Evolutionary conservation across 1,140 invertebrate genomes (phyloP).

Genomic region (Drosophila rufa): DNA sequence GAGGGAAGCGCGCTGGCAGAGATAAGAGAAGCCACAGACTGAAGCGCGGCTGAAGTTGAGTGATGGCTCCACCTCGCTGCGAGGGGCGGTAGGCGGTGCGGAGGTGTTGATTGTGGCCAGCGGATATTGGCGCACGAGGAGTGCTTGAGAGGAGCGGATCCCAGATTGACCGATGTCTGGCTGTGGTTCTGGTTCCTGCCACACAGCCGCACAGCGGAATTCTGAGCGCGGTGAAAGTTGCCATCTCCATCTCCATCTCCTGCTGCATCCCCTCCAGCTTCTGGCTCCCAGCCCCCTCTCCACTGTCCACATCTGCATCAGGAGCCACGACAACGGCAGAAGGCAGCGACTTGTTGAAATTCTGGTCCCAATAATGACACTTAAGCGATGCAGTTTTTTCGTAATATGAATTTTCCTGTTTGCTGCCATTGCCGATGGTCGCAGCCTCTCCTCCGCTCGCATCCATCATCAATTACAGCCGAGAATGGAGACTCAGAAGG

Average conservation of each 20-base stretch:
- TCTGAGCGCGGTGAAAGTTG: slow-evolving; percentile 76
- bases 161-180: slow-evolving; percentile 74
- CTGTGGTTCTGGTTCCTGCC: slow-evolving; percentile 34
- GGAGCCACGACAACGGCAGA: slow-evolving; percentile 58
- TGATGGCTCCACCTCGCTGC: slow-evolving; percentile 64
- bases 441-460: slow-evolving; percentile 19
- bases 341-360: slow-evolving; percentile 71
- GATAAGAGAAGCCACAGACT: slow-evolving; percentile 57
- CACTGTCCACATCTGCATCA: slow-evolving; percentile 21
- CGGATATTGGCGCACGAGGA: slow-evolving; percentile 56
- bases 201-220: slow-evolving; percentile 59
- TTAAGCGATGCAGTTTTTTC: slow-evolving; percentile 82
- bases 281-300: neutral
- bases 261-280: slow-evolving; percentile 11
- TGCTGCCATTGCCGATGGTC: slow-evolving; percentile 37
- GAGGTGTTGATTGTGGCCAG: slow-evolving; percentile 73
- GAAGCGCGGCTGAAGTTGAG: slow-evolving; percentile 42
- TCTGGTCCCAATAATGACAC: slow-evolving; percentile 82
- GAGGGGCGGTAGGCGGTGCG: slow-evolving; percentile 51
- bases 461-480: slow-evolving; percentile 65
- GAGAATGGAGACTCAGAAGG: slow-evolving; percentile 16
- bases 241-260: slow-evolving; percentile 58
- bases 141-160: neutral
- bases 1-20: slow-evolving; percentile 19
- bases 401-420: slow-evolving; percentile 82